These are phyloP conservation scores for Microcebus murinus DNA, from an alignment of 2,113 vertebrate species.

Conservation along the genomic window DNA sequence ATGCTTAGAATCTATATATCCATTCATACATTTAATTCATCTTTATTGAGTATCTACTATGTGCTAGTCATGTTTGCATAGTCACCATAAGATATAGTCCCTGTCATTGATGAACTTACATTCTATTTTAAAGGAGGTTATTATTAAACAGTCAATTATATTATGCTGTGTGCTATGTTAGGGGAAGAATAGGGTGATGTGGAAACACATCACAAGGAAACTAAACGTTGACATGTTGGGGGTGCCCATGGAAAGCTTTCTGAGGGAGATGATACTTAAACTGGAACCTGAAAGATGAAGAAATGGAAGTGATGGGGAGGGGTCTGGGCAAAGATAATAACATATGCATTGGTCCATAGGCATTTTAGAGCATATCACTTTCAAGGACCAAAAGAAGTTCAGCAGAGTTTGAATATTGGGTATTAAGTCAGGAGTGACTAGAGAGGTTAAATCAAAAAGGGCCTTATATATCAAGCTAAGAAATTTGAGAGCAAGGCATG, in stretches of 20 bases:
- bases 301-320: neutral
- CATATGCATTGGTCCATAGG: neutral
- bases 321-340: neutral
- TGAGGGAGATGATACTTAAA: neutral
- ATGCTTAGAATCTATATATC: neutral
- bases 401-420: neutral
- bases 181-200: neutral
- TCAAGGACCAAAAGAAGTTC: neutral
- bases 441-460: neutral
- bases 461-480: neutral
- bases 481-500: conserved; percentile 2
- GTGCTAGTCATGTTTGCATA: neutral
- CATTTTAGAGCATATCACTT: conserved; percentile 11
- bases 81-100: neutral
- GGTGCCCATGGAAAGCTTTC: neutral
- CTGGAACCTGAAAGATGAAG: neutral
- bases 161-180: neutral
- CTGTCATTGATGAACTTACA: neutral
- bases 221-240: neutral
- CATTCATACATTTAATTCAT: neutral
- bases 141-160: neutral
- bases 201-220: neutral
- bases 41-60: neutral
- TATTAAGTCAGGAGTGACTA: neutral
- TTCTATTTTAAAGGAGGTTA: neutral